A percentile compares a stretch with the other conserved stretches of the same genome.
Conservation (phyloP, 2,888 invertebrate species). For the Ophraella communa region DNA sequence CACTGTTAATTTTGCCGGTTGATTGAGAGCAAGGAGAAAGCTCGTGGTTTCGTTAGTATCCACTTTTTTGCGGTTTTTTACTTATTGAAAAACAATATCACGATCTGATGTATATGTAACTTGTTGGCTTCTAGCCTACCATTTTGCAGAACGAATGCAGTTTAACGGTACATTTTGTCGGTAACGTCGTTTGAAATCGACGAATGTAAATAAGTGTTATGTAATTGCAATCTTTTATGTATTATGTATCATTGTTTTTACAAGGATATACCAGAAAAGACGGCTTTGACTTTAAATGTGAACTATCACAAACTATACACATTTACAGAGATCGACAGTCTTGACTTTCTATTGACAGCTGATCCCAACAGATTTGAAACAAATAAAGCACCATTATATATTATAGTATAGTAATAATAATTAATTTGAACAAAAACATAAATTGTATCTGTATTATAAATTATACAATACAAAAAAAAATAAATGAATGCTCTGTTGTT, state of each 20-base stretch:
- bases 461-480: neutral
- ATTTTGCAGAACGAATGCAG: slow-evolving; percentile 2
- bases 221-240: neutral
- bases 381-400: too few species aligned
- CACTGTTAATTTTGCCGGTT: neutral
- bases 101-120: slow-evolving; percentile 19
- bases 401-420: too few species aligned
- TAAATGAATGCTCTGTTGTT: slow-evolving; percentile 11
- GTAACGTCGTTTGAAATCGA: neutral
- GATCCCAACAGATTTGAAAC: too few species aligned
- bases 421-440: too few species aligned
- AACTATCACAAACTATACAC: neutral
- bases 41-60: slow-evolving; percentile 17
- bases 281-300: neutral
- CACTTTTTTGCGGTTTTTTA: slow-evolving; percentile 22
- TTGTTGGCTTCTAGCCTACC: slow-evolving; percentile 1
- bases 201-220: neutral
- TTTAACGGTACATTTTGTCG: slow-evolving; percentile 4
- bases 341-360: neutral
- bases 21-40: slow-evolving; percentile 20
- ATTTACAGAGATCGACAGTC: neutral
- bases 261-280: neutral
- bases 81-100: slow-evolving; percentile 23
- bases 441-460: neutral
- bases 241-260: neutral